phyloP scores from a whole-genome alignment of 92 coral and sea anemone genomes.

The Paramuricea clavata region DNA sequence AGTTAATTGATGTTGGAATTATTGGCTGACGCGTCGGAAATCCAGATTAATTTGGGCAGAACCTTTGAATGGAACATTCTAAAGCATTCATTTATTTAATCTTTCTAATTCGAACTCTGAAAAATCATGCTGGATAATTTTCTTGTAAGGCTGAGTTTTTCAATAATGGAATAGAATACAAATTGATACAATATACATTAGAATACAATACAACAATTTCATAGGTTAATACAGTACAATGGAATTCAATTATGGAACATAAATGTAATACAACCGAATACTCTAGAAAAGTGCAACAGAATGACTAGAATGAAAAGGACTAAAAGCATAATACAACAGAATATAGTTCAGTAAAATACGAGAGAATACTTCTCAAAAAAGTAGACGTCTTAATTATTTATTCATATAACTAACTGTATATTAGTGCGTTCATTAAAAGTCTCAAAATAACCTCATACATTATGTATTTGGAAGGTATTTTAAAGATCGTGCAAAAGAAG shows the following conservation, averaged over 20 bases:
- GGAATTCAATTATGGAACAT: too few species aligned
- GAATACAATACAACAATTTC: neutral
- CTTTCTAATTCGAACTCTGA: neutral
- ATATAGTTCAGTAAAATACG: too few species aligned
- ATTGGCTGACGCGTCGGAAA: neutral
- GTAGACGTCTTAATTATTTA: too few species aligned
- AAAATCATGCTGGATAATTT: neutral
- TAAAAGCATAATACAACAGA: too few species aligned
- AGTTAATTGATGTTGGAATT: neutral
- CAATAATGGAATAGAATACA: neutral
- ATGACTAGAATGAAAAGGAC: too few species aligned
- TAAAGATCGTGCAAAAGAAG: too few species aligned
- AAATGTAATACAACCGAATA: too few species aligned
- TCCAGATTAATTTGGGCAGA: neutral
- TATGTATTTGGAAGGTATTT: neutral
- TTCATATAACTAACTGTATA: neutral
- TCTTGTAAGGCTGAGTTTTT: neutral
- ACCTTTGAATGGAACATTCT: neutral
- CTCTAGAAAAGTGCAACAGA: too few species aligned
- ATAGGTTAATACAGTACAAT: too few species aligned
- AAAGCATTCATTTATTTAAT: neutral
- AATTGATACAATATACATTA: neutral
- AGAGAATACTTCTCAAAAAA: too few species aligned
- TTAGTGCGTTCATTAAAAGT: neutral
- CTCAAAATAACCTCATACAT: neutral